A percentile compares a stretch with the other conserved stretches of the same genome.
phyloP scores from a whole-genome alignment of 2,113 vertebrate genomes.

The Anseranas semipalmata region DNA sequence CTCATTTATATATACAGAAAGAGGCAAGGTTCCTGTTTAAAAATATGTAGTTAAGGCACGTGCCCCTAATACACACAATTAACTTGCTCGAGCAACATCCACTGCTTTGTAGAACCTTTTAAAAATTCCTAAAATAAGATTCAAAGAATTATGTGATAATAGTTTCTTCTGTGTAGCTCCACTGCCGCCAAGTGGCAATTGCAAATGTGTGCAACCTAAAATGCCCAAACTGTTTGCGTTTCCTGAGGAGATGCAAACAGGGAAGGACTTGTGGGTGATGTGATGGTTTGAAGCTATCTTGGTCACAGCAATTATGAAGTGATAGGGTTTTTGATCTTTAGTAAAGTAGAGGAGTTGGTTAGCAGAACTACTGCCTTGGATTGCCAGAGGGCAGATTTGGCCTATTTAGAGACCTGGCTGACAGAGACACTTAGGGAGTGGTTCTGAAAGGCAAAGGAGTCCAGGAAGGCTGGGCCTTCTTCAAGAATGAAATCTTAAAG shows the following conservation, averaged over 20 bases:
- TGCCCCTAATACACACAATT: not conserved
- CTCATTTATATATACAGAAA: not conserved
- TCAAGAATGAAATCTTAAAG: not conserved
- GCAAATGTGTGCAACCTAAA: not conserved
- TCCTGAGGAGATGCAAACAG: not conserved
- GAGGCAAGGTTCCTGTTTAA: not conserved
- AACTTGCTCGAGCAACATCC: not conserved
- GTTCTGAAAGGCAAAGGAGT: not conserved
- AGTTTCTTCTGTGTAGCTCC: not conserved
- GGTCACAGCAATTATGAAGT: not conserved
- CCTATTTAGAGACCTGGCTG: not conserved
- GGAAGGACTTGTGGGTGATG: not conserved
- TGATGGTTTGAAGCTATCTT: not conserved
- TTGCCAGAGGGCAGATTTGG: not conserved
- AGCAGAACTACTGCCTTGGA: not conserved
- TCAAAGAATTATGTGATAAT: not conserved
- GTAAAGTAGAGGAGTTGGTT: not conserved
- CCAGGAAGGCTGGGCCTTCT: not conserved
- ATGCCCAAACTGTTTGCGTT: rapidly evolving
- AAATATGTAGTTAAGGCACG: not conserved
- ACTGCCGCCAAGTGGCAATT: not conserved
- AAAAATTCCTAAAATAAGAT: not conserved
- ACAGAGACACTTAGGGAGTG: not conserved
- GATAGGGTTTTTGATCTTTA: not conserved
- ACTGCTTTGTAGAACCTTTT: not conserved